phyloP scores from a whole-genome alignment of 2,888 invertebrate genomes.

The Rhagonycha lutea region DNA sequence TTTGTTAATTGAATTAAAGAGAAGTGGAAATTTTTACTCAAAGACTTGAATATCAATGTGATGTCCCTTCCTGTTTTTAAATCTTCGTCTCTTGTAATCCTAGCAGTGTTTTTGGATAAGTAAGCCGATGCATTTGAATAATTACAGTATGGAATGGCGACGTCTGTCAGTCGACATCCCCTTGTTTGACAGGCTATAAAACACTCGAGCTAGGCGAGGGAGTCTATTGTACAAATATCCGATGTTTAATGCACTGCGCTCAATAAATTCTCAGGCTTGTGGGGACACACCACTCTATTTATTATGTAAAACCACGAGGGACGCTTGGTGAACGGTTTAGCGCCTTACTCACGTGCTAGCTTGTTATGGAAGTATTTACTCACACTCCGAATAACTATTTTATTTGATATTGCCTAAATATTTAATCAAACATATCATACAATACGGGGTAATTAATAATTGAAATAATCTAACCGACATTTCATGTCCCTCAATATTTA shows the following conservation, averaged over 20 bases:
- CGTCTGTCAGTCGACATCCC: conserved; percentile 31
- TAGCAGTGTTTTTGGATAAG: conserved; percentile 12
- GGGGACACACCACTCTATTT: conserved; percentile 25
- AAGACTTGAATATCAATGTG: conserved; percentile 19
- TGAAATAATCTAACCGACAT: not conserved
- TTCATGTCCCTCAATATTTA: not conserved
- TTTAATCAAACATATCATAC: not conserved
- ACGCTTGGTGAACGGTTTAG: conserved; percentile 23
- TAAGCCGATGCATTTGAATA: conserved; percentile 34
- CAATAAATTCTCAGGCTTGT: conserved; percentile 33
- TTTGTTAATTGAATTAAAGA: not conserved
- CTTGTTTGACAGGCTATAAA: conserved; percentile 38
- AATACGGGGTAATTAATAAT: not conserved
- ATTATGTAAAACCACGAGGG: conserved; percentile 30
- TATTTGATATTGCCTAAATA: not conserved
- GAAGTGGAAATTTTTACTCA: not conserved
- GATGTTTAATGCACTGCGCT: conserved; percentile 37
- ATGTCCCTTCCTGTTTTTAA: conserved; percentile 18
- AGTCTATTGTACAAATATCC: conserved; percentile 39
- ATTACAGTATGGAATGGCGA: conserved; percentile 30
- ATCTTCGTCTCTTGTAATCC: conserved; percentile 23
- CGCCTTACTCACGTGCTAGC: conserved; percentile 19
- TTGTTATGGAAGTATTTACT: not conserved
- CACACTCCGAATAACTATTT: not conserved
- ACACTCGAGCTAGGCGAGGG: conserved; percentile 35